Evolutionary conservation across 2,888 invertebrate species (phyloP), one percentile per base, ranked within the genome.

Genomic region (Ophion costatus): DNA sequence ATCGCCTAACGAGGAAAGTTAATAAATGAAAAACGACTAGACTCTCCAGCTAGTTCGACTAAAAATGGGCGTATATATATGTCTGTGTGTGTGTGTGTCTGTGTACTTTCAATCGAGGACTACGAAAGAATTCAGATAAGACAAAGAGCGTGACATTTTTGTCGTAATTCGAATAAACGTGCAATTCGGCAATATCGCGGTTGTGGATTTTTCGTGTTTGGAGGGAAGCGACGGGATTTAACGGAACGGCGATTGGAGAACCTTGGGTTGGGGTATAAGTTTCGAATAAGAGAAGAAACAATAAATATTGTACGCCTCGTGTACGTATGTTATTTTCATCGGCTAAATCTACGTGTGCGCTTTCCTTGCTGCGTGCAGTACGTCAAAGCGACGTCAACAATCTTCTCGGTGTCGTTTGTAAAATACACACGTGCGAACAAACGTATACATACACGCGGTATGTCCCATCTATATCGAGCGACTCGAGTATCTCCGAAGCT

Each of bases 381-480:
- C 77, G 66, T 80, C 63, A 51, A 74, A 84, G 75, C 70, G 79
- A 71, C 61, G 75, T 57, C 59, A 79, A 79, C 29, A 57, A 75
- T 17, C 22, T 82, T 84, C 64, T 82, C 56, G 59, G 75, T 79
- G 81, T 79, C 64, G 71, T 66, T 76, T 59, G 64, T 66, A 70
- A 82, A 51, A 75, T 70, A 64, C 61, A 67, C 75, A 59, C 74
- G 5, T 17, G 29, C 38, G 51, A 74, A 69, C 70, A 69, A 69
- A 38, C 20, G 57, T 51, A 69, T 63, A 51, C 73, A 38, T 38
- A n/a, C 66, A 51, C n/a, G 51, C 51, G 5, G 17, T 14, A 51
- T 51, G 51, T 51, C 51, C 5, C 51, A 14, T 51, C 17, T 51
- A 1, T 17, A 51, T 51, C 51, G 51, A 51, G 51, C 51, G 2